Evolutionary conservation across 2,113 vertebrate species (phyloP), one percentile per base, ranked within the genome.

Genomic region (Toxotes chatareus): DNA sequence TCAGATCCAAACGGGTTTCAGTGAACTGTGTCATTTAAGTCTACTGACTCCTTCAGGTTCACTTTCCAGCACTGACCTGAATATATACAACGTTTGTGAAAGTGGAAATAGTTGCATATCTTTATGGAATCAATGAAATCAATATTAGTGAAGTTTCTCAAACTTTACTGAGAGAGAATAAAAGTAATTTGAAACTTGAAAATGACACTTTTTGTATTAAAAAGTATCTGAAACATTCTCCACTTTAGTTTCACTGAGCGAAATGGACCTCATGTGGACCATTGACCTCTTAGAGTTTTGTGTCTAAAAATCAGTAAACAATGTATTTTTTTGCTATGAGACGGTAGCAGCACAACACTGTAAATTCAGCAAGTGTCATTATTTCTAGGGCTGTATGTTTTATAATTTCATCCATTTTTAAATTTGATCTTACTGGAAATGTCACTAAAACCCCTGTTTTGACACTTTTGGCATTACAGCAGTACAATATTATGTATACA

Each of bases 1-100:
- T 53, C 19, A 62, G n/a, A 12, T 23, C n/a, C 11, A 68, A 59
- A 66, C 19, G 66, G 53, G 31, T 73, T 53, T 80, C 19, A 57
- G 9, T 64, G 21, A 56, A 31, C 23, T 56, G 44, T 73, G 21
- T 19, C 23, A 36, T 56, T 69, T 60, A 36, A 49, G 65, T 68
- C 19, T 14, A 19, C 44, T n/a, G 78, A 67, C 13, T 56, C 27
- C 63, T 44, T 27, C 55, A 44, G 27, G 6, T 19, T 34, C 32
- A 67, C 32, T 60, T 44, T 64, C 16, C 5, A 44, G 32, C 36
- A 36, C 4, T 56, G 46, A 69, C 4, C n/a, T 53, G 34, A 72
- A 66, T 42, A 61, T 70, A 1, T 47, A 40, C 27, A 31, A n/a
- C n/a, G 19, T 71, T 42, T 64, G 11, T 49, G 23, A 68, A 62